These are phyloP conservation scores for Oryzias curvinotus DNA, from an alignment of 2,113 vertebrate genomes.

Conservation along the genomic window DNA sequence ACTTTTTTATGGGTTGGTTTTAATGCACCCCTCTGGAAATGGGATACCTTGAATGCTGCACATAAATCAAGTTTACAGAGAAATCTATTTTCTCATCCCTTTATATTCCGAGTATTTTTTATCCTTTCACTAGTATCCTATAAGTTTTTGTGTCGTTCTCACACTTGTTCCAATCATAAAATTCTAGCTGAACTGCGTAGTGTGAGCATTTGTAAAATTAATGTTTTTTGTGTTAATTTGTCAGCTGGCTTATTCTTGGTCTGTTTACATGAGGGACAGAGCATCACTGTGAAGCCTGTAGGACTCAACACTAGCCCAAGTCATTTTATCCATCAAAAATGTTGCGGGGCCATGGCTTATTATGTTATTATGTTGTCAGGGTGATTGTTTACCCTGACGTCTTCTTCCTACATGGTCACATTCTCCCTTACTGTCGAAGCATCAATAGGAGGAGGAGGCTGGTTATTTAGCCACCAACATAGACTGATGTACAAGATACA, in stretches of 20 bases:
- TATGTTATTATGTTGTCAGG: conserved; percentile 70
- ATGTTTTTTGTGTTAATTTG: conserved; percentile 39
- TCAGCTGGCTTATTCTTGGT: conserved; percentile 48
- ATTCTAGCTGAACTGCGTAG: not conserved
- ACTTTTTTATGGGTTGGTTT: conserved; percentile 55
- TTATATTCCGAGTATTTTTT: conserved; percentile 12
- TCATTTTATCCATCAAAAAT: conserved; percentile 59
- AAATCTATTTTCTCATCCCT: conserved; percentile 59
- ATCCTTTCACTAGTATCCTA: conserved; percentile 18
- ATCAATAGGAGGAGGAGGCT: conserved; percentile 39
- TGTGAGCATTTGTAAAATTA: conserved; percentile 28
- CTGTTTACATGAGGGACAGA: conserved; percentile 46
- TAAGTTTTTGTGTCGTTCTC: not conserved
- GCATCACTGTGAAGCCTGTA: conserved; percentile 53
- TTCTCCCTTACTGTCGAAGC: conserved; percentile 30
- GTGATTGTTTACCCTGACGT: conserved; percentile 62
- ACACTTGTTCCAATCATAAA: conserved; percentile 17
- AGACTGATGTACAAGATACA: conserved; percentile 38
- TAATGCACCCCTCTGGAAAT: conserved; percentile 54
- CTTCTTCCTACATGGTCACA: conserved; percentile 35
- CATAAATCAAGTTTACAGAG: conserved; percentile 62
- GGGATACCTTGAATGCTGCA: conserved; percentile 44
- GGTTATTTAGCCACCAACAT: conserved; percentile 24
- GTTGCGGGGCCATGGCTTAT: conserved; percentile 45
- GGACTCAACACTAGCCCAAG: conserved; percentile 49